Conservation (phyloP, 2,888 invertebrate species). For the Eurois occulta region DNA sequence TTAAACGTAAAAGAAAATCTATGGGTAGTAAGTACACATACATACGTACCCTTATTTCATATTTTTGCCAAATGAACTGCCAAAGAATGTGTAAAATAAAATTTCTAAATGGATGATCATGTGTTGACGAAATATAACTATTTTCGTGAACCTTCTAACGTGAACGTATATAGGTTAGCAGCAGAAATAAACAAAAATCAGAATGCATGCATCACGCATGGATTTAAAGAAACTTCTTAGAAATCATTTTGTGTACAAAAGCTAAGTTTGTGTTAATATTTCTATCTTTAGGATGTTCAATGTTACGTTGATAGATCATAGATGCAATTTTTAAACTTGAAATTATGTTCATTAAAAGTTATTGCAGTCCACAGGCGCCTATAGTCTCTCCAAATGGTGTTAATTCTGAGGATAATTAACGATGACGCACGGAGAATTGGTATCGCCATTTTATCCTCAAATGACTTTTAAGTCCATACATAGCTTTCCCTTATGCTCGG, state of each 20-base stretch:
- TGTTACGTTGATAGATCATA: constrained; percentile 13
- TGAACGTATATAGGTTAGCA: constrained; percentile 60
- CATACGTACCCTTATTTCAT: constrained; percentile 16
- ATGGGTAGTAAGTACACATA: background rate
- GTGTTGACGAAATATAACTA: constrained; percentile 63
- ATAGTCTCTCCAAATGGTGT: background rate
- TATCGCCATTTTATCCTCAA: constrained; percentile 12
- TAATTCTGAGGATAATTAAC: constrained; percentile 13
- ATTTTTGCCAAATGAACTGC: constrained; percentile 25
- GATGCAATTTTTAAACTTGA: too few relatives aligned
- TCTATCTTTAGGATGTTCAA: constrained; percentile 11
- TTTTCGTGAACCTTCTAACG: constrained; percentile 56
- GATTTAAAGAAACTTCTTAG: constrained; percentile 54
- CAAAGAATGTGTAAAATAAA: constrained; percentile 52
- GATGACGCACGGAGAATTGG: constrained; percentile 25
- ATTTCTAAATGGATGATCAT: constrained; percentile 59
- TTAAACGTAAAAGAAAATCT: constrained; percentile 5
- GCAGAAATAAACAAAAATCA: constrained; percentile 62
- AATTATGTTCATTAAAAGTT: background rate
- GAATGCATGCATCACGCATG: constrained; percentile 53
- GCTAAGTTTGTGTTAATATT: constrained; percentile 35
- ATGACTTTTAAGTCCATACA: constrained; percentile 10
- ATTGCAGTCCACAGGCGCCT: background rate
- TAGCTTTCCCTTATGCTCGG: background rate
- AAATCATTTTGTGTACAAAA: constrained; percentile 36